Base-by-base conservation (phyloP, 1,140 invertebrate species). In the Lucilia cuprina region DNA sequence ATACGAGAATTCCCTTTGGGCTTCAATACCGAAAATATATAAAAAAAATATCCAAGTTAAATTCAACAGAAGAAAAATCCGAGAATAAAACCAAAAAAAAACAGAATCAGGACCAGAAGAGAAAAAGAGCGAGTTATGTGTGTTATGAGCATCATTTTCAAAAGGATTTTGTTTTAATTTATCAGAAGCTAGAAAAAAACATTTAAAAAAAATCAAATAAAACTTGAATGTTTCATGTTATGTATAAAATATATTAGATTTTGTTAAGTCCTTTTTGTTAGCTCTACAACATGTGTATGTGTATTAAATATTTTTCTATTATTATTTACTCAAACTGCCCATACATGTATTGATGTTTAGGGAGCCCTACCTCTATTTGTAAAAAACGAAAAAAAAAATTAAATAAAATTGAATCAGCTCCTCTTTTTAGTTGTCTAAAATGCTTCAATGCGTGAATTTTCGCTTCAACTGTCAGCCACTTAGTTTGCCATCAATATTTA, bases 71-170 rank as follows among this genome's bases (percentile, higher is more conserved):
- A 30, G 25, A 70, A 19, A 70, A 25, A n/a, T 25, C n/a, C 9
- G 19, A 35, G 35, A 77, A 14, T 7, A 77, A 35, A 35, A 77
- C 5, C 13, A 77, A 3, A 77, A 77, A 35, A 77, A 41, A 34
- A 17, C 5, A 30, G 41, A 34, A 41, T 1, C 13, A 77, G n/a
- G 1, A 35, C 14, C 17, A 35, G 30, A 30, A 30, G 25, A 35
- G 35, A 74, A 19, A 30, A 9, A 75, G 34, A 75, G 34, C 21
- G 13, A 75, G 74, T 77, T 41, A 75, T 21, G 13, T 75, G 12
- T 17, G 30, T 77, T 77, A 77, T 77, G 75, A 77, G 75, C 75
- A 77, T 77, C 75, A 77, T 35, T 77, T 77, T 77, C 75, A 77
- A 77, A 77, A 47, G 75, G 41, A 41, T 77, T 77, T 77, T 77